A percentile compares a stretch with the other conserved stretches of the same genome.
These are phyloP conservation scores for Lithophane ornitopus DNA, from an alignment of 2,888 invertebrate species.

Conservation along the genomic window DNA sequence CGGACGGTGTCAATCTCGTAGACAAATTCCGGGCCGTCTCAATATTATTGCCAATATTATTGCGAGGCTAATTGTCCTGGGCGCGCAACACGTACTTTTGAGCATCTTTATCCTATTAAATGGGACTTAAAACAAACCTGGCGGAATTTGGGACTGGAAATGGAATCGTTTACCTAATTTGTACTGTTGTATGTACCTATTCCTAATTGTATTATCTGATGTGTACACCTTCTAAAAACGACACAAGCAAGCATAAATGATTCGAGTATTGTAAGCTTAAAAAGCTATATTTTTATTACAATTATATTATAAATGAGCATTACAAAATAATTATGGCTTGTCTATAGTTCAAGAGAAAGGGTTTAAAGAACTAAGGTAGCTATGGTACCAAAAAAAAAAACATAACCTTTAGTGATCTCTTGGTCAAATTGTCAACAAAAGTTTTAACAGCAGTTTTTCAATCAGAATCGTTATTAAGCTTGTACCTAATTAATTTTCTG, in stretches of 20 bases:
- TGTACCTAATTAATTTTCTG: neutral
- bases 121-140: neutral
- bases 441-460: neutral
- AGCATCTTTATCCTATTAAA: neutral
- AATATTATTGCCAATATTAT: too few species aligned
- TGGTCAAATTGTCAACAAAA: neutral
- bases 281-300: constrained; percentile 23
- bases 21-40: neutral
- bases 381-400: neutral
- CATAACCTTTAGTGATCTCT: neutral
- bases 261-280: constrained; percentile 6
- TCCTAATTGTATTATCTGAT: too few species aligned
- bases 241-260: constrained; percentile 10
- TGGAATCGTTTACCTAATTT: neutral
- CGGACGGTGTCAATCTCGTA: too few species aligned
- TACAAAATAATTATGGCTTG: neutral
- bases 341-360: neutral
- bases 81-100: neutral
- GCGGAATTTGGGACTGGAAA: neutral
- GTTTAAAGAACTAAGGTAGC: neutral
- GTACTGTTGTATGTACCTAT: neutral
- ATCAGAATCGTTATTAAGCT: neutral
- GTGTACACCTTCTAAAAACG: neutral
- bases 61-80: neutral
- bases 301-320: constrained; percentile 24